phyloP scores from a whole-genome alignment of 2,797 vertebrate species.

The Sebastes matsubarae region DNA sequence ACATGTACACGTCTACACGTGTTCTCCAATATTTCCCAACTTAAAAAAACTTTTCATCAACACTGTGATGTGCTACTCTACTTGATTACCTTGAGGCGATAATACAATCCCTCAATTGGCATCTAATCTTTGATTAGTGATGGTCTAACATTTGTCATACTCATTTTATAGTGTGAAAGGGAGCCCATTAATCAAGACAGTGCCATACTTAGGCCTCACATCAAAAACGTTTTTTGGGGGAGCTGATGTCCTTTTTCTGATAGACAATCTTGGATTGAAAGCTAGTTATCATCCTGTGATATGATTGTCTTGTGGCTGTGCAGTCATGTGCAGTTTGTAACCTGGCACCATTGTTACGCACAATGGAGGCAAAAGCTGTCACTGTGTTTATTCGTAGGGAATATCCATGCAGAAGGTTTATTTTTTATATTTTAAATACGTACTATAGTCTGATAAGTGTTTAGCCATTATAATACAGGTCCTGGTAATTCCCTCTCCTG shows the following conservation, averaged over 20 bases:
- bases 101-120: not conserved
- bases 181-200: not conserved
- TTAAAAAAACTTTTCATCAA: not conserved
- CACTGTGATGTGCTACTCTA: not conserved
- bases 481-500: not conserved
- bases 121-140: constrained; percentile 3
- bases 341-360: not conserved
- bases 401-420: not conserved
- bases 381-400: not conserved
- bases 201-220: too few relatives aligned
- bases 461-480: not conserved
- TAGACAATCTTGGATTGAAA: not conserved
- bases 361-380: not conserved
- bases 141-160: not conserved
- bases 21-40: not conserved
- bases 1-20: not conserved
- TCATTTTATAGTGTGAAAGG: not conserved
- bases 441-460: not conserved
- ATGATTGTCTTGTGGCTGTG: not conserved
- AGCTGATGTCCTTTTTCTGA: not conserved
- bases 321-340: not conserved
- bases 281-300: not conserved
- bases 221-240: too few relatives aligned
- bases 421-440: not conserved
- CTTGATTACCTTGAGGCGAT: not conserved